Conservation (phyloP, 2,888 invertebrate species). For the Zaprionus lineosus region DNA sequence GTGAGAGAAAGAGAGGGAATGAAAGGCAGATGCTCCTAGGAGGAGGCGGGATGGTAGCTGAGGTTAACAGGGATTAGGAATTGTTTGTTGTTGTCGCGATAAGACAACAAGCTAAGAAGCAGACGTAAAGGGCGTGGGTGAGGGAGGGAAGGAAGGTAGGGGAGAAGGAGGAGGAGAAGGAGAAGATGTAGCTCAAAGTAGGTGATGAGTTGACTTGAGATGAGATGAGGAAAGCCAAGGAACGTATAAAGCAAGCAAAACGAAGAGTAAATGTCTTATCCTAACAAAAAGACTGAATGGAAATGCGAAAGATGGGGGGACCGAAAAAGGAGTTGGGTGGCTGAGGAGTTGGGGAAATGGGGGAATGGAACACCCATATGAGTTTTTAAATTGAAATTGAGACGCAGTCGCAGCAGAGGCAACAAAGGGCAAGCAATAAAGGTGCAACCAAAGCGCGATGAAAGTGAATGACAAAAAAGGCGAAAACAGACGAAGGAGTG, state of each 20-base stretch:
- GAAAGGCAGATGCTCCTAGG: too few species aligned
- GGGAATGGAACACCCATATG: slow-evolving; percentile 24
- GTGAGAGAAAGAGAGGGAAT: too few species aligned
- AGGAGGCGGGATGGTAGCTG: too few species aligned
- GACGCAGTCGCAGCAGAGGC: slow-evolving; percentile 32
- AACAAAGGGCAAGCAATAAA: slow-evolving; percentile 45
- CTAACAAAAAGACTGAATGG: too few species aligned
- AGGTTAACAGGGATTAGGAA: slow-evolving; percentile 3
- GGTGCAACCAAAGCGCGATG: slow-evolving; percentile 6
- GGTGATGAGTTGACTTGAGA: too few species aligned
- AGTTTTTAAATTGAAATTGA: slow-evolving; percentile 64
- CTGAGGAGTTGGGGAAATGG: background rate
- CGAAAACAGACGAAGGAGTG: background rate
- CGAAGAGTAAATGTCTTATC: too few species aligned
- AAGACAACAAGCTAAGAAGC: slow-evolving; percentile 32
- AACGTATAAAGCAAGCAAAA: background rate
- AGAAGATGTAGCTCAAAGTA: too few species aligned
- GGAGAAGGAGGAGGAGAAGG: background rate
- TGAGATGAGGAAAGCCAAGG: too few species aligned
- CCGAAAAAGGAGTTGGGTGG: background rate
- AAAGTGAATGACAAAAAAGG: background rate
- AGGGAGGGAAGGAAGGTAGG: background rate
- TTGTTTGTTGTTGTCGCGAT: slow-evolving; percentile 23
- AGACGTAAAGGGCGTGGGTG: too few species aligned
- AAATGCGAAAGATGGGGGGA: too few species aligned